Conservation (phyloP, 2,888 invertebrate genomes). For the Nudaria mundana region DNA sequence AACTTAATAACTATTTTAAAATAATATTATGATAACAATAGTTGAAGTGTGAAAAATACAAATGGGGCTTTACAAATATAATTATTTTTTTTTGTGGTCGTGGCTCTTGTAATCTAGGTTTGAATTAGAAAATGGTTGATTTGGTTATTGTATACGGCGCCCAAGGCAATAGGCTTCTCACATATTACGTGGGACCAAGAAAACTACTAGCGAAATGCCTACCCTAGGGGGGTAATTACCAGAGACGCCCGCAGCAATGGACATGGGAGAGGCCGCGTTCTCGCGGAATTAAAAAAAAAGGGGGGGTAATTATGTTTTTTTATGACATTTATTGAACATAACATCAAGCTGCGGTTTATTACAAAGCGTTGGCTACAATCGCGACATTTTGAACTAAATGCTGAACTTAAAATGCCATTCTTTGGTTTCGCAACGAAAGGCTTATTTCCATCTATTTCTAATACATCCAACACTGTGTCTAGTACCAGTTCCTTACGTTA, state of each 20-base stretch:
- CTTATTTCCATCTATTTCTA: conserved; percentile 21
- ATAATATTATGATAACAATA: conserved; percentile 43
- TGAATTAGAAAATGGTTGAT: no score
- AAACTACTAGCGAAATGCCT: no score
- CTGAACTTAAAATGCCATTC: conserved; percentile 50
- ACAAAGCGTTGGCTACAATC: conserved; percentile 48
- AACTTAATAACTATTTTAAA: conserved; percentile 39
- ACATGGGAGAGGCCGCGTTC: no score
- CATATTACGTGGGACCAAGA: no score
- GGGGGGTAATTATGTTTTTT: conserved; percentile 28
- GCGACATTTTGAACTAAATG: conserved; percentile 22
- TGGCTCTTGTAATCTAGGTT: no score
- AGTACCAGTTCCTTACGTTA: no score
- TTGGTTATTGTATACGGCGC: no score
- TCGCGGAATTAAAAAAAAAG: no score
- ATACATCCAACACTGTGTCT: conserved; percentile 23
- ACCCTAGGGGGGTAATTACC: no score
- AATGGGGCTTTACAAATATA: conserved; percentile 38
- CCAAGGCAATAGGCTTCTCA: no score
- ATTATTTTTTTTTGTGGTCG: no score
- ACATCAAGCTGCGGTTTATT: conserved; percentile 40
- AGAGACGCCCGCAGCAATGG: no score
- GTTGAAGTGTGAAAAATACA: conserved; percentile 29
- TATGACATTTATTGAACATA: conserved; percentile 15
- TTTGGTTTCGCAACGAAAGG: conserved; percentile 51